Conservation (phyloP, 2,113 vertebrate genomes). For the Gallinago undulata region DNA sequence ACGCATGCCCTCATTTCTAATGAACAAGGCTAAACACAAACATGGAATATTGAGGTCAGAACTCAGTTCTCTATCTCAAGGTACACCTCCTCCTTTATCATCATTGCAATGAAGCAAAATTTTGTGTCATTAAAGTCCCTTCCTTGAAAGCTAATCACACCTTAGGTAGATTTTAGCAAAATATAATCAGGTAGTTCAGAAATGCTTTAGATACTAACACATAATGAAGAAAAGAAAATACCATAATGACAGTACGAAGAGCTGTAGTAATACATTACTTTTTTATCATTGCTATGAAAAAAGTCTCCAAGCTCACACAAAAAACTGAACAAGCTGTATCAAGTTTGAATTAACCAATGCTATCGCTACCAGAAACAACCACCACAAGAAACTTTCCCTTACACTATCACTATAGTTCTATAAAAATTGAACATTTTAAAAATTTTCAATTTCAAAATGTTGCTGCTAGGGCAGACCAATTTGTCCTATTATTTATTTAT, state of each 20-base stretch:
- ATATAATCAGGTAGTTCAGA: background rate
- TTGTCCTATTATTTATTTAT: rapidly evolving
- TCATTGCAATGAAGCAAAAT: background rate
- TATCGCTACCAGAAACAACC: background rate
- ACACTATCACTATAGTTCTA: background rate
- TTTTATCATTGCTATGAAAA: background rate
- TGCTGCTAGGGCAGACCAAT: background rate
- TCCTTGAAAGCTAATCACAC: background rate
- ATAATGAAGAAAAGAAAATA: background rate
- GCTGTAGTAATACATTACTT: background rate
- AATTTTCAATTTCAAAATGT: background rate
- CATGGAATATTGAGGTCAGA: background rate
- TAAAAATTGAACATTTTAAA: background rate
- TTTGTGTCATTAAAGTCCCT: background rate
- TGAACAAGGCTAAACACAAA: background rate
- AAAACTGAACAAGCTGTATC: background rate
- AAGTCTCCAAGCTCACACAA: background rate
- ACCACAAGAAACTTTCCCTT: background rate
- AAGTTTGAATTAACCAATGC: background rate
- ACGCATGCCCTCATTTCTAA: background rate
- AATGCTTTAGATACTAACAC: background rate
- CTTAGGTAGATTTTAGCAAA: background rate
- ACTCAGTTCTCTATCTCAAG: background rate
- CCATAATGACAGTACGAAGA: background rate
- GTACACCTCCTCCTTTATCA: background rate